Conservation (phyloP, 2,113 vertebrate genomes). For the Psilopogon haemacephalus region DNA sequence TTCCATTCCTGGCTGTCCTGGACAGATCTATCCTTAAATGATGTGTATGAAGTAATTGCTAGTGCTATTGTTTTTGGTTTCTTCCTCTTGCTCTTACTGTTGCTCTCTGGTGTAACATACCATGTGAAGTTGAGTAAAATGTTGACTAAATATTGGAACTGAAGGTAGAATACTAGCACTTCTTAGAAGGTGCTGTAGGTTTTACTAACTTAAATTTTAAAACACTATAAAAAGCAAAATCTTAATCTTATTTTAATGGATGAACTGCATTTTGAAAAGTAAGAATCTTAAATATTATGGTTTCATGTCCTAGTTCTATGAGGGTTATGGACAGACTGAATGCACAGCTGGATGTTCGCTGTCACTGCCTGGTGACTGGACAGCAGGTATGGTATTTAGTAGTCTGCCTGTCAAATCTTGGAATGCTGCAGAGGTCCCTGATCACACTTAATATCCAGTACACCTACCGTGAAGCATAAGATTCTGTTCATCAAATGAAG, state of each 20-base stretch:
- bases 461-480: background rate
- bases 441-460: background rate
- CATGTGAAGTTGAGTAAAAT: background rate
- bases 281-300: background rate
- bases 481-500: background rate
- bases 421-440: background rate
- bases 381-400: constrained; percentile 82
- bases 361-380: constrained; percentile 92
- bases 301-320: constrained; percentile 87
- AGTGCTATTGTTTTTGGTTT: background rate
- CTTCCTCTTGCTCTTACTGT: background rate
- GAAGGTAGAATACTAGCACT: background rate
- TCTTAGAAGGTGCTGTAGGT: background rate
- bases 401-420: background rate
- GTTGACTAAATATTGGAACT: background rate
- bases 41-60: background rate
- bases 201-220: background rate
- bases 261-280: background rate
- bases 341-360: constrained; percentile 91
- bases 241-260: background rate
- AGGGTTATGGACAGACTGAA: constrained; percentile 98
- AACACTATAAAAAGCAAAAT: background rate
- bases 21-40: background rate
- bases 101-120: background rate
- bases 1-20: background rate